Evolutionary conservation across 2,797 vertebrate species (phyloP).

Genomic region (Ibycter americanus): DNA sequence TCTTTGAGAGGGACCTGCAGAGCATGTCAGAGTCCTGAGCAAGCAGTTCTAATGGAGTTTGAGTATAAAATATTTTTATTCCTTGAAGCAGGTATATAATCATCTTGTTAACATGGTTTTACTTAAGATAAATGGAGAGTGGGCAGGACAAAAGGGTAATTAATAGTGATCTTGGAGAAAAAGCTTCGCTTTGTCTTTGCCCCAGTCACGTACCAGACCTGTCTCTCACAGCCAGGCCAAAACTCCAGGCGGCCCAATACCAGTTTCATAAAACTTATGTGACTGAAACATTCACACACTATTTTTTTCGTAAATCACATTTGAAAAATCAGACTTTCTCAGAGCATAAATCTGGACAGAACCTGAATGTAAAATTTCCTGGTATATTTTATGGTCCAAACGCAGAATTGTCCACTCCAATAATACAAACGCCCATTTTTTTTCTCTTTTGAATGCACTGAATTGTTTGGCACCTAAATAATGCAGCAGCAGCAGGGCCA

Average conservation of each 20-base stretch:
- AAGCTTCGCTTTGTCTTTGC: background rate
- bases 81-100: background rate
- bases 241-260: slow-evolving; percentile 43
- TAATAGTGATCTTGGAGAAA: background rate
- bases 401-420: slow-evolving; percentile 32
- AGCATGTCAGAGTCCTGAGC: background rate
- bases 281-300: background rate
- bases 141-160: background rate
- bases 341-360: slow-evolving; percentile 44
- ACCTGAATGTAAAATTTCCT: slow-evolving; percentile 47
- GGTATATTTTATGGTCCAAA: slow-evolving; percentile 26
- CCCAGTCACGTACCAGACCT: background rate
- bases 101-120: slow-evolving; percentile 13
- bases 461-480: slow-evolving; percentile 35
- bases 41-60: background rate
- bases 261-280: slow-evolving; percentile 49
- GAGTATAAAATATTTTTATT: slow-evolving; percentile 10
- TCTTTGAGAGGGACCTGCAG: background rate
- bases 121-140: background rate
- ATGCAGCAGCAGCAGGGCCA: background rate
- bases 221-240: slow-evolving; percentile 30
- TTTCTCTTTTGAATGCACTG: slow-evolving; percentile 35
- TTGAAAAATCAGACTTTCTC: slow-evolving; percentile 58
- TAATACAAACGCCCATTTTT: slow-evolving; percentile 13
- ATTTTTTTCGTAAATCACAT: slow-evolving; percentile 41